Evolutionary conservation across 2,113 vertebrate genomes (phyloP), one percentile per base, ranked within the genome.

Genomic region (Peromyscus polionotus): DNA sequence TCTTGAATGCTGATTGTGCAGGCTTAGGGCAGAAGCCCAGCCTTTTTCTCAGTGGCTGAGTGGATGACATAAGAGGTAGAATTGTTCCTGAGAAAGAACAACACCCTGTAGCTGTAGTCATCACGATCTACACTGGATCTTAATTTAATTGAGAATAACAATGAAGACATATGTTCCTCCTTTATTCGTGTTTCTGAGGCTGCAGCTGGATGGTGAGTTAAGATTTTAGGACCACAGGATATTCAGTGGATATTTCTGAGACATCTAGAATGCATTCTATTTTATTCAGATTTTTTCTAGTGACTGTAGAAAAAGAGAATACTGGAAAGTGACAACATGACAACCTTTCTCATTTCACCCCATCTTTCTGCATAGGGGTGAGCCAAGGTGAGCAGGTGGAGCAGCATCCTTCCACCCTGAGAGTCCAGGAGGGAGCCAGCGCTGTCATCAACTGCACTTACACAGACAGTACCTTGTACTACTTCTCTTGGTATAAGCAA

Each of bases 401-500:
- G n/a, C 97, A 97, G 54, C 57, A 4, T 16, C 86, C 76, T 91
- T 48, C 65, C 2, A 11, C 8, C 48, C 45, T 83, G 80, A 84
- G 13, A 7, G 33, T 81, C 68, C 89, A 94, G 48, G 88, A 95
- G 39, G 96, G 92, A 95, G 19, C 31, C n/a, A 42, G 3, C 0
- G 7, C 22, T 84, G 87, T 57, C 11, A 70, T 96, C 54, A 90
- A 73, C 36, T 97, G 90, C 26, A 94, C 24, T 9, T 96, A 88
- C 76, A 89, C 48, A 31, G 2, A 2, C 7, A 4, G 0, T 0
- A 0, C 26, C 61, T 26, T 72, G 57, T 0, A 0, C 0, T 95
- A 95, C 11, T 96, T 97, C 33, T n/a, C 3, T 33, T 97, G 94
- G 91, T 97, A 95, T n/a, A 96, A 96, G 24, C 80, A 96, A 80